These are phyloP conservation scores for Eudemis profundana DNA, from an alignment of 2,888 invertebrate genomes.

Conservation along the genomic window DNA sequence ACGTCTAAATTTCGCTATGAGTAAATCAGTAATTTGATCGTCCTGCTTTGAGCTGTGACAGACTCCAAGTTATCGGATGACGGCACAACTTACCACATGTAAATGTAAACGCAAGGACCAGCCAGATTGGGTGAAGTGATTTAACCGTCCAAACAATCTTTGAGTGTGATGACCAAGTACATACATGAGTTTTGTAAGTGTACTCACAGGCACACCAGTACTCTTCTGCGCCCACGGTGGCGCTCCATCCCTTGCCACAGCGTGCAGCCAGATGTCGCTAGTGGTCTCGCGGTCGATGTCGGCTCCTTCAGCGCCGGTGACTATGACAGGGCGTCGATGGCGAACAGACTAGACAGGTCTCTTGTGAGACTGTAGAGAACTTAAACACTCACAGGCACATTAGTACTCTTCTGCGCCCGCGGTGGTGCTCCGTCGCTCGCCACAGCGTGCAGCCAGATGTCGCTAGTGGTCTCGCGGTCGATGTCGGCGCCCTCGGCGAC, in stretches of 20 bases:
- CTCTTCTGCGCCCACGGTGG: constrained; percentile 88
- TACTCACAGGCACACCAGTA: constrained; percentile 89
- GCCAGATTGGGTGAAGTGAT: no score
- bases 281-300: constrained; percentile 92
- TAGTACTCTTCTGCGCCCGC: constrained; percentile 88
- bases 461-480: constrained; percentile 90
- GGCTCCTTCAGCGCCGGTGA: constrained; percentile 89
- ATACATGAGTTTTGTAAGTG: no score
- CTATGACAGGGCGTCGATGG: constrained; percentile 88
- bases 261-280: constrained; percentile 89
- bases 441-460: constrained; percentile 90
- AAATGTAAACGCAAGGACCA: no score
- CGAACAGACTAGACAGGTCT: constrained; percentile 89
- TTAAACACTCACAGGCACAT: constrained; percentile 87
- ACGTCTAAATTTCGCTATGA: no score
- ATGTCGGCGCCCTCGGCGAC: constrained; percentile 90
- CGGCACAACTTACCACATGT: no score
- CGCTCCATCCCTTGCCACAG: constrained; percentile 92
- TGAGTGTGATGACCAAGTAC: no score
- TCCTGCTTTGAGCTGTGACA: no score
- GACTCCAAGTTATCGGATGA: no score
- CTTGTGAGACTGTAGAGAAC: constrained; percentile 92
- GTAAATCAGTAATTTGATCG: no score
- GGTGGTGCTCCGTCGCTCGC: constrained; percentile 92
- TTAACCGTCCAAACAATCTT: no score